Percentiles rank a stretch among this genome's conserved stretches.
These are phyloP conservation scores for Premnoplex brunnescens DNA, from an alignment of 2,797 vertebrate species.

Conservation along the genomic window DNA sequence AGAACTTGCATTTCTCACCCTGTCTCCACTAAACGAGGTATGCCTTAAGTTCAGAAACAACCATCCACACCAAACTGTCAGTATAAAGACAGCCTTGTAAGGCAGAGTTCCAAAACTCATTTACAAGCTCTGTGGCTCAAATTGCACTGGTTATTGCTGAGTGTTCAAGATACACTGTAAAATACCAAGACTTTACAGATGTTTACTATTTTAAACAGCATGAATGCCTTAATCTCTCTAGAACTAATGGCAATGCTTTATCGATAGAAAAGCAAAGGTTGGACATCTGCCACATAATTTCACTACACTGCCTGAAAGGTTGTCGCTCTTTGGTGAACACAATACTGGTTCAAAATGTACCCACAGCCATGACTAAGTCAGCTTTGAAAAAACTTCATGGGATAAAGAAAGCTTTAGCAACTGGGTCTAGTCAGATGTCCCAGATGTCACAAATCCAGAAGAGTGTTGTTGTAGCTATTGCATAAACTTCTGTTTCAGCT, in stretches of 20 bases:
- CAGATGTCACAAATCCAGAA: not conserved
- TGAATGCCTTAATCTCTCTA: not conserved
- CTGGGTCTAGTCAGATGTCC: not conserved
- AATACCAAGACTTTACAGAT: not conserved
- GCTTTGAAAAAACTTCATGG: not conserved
- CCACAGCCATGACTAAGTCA: not conserved
- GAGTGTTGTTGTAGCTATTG: not conserved
- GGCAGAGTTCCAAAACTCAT: not conserved
- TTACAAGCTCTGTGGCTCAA: not conserved
- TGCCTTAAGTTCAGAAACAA: not conserved
- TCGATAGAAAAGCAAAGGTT: not conserved
- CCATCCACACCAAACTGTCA: not conserved
- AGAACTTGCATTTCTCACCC: not conserved
- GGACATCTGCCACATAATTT: not conserved
- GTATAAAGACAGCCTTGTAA: not conserved
- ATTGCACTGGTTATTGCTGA: not conserved
- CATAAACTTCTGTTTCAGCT: not conserved
- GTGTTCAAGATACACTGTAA: not conserved
- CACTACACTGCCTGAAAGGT: not conserved
- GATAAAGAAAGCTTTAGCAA: not conserved
- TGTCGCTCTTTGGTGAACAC: not conserved
- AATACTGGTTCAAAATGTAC: not conserved
- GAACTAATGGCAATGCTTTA: not conserved
- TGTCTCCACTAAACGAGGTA: not conserved
- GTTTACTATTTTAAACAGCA: not conserved